These are phyloP conservation scores for Meloidogyne exigua DNA, from an alignment of 1,140 invertebrate genomes.

Conservation along the genomic window DNA sequence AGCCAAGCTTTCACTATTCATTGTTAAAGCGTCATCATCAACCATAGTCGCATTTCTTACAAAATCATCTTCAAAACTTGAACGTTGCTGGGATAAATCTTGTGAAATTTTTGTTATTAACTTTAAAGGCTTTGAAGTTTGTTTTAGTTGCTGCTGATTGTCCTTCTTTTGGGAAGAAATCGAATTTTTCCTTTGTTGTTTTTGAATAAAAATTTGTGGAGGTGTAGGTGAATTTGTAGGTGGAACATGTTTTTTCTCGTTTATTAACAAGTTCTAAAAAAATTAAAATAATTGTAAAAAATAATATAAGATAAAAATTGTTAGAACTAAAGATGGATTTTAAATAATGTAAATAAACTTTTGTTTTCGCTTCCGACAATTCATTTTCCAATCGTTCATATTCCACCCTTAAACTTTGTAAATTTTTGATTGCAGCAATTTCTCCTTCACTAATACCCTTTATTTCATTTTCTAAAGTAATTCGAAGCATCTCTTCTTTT, in stretches of 20 bases:
- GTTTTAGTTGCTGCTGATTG: neutral
- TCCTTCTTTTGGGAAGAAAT: neutral
- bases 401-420: neutral
- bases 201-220: neutral
- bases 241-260: neutral
- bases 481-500: conserved; percentile 17
- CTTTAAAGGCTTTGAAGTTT: neutral
- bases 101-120: neutral
- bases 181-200: neutral
- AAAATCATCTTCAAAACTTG: neutral
- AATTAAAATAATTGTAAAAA: neutral
- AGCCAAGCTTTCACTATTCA: neutral
- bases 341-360: too few relatives aligned
- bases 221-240: neutral
- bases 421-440: neutral
- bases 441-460: neutral
- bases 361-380: conserved; percentile 15
- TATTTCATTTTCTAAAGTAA: conserved; percentile 8
- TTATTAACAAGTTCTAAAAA: neutral
- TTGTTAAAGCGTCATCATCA: neutral
- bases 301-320: neutral
- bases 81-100: neutral
- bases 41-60: neutral
- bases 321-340: neutral
- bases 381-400: conserved; percentile 16